Conservation (phyloP, 2,113 vertebrate species). For the Cyprinus carpio region DNA sequence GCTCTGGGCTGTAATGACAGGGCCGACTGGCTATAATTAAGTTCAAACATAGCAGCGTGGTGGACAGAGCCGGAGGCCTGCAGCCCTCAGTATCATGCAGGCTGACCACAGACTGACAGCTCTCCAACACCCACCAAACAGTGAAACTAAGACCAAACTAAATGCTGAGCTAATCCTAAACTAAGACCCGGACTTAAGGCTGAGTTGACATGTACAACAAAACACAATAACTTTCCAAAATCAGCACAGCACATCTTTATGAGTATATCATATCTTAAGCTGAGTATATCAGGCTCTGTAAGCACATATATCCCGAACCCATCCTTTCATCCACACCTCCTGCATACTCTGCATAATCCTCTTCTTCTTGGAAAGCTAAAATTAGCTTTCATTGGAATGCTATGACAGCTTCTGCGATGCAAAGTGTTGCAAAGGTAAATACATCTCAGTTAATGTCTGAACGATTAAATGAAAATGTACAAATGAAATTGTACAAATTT, state of each 20-base stretch:
- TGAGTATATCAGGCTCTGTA: not conserved
- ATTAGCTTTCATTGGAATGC: constrained; percentile 56
- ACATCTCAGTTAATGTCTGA: constrained; percentile 44
- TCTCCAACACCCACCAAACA: constrained; percentile 49
- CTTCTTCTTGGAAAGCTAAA: constrained; percentile 66
- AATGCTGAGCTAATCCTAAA: not conserved
- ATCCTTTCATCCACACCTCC: constrained; percentile 42
- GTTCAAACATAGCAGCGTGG: constrained; percentile 65
- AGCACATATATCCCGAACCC: not conserved
- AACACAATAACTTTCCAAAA: not conserved
- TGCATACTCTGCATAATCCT: constrained; percentile 68
- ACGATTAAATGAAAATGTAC: not conserved
- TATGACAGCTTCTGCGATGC: constrained; percentile 56
- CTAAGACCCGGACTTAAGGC: not conserved
- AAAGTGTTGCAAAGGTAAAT: constrained; percentile 63
- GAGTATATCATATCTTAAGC: not conserved
- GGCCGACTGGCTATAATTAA: constrained; percentile 60
- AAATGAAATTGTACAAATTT: not conserved
- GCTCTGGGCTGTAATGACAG: constrained; percentile 58
- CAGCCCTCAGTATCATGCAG: constrained; percentile 54
- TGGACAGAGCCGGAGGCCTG: constrained; percentile 51
- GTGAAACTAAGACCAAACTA: constrained; percentile 8
- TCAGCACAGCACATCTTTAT: not conserved
- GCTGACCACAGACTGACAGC: constrained; percentile 56
- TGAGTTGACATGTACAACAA: not conserved